A percentile compares a stretch with the other conserved stretches of the same genome.
Evolutionary conservation across 2,888 invertebrate species (phyloP).

Genomic region (Cantharis rufa): DNA sequence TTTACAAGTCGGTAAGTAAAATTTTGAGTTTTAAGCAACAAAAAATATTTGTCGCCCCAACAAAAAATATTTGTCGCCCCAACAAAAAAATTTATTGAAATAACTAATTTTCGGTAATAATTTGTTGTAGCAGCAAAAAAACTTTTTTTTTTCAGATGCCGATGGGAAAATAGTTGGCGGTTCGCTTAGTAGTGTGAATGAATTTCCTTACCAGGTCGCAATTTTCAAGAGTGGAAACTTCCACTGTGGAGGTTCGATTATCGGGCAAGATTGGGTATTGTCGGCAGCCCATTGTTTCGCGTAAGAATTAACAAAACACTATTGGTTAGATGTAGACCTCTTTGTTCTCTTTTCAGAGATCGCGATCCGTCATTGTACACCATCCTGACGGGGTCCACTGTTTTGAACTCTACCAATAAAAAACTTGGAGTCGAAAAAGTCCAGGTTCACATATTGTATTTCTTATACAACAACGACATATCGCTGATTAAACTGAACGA

Average conservation of each 20-base stretch:
- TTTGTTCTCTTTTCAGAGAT: not conserved
- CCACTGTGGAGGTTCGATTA: not conserved
- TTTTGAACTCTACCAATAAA: conserved; percentile 54
- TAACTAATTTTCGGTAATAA: no score
- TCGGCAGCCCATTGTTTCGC: not conserved
- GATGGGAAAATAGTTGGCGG: not conserved
- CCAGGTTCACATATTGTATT: conserved; percentile 56
- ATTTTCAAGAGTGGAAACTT: not conserved
- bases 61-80: no score
- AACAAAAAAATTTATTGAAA: no score
- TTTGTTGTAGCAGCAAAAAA: no score
- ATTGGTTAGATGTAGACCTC: not conserved
- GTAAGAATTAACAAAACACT: not conserved
- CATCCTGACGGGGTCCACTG: not conserved
- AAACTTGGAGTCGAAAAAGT: conserved; percentile 56
- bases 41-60: no score
- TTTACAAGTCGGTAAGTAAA: not conserved
- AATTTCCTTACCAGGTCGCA: not conserved
- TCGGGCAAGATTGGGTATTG: not conserved
- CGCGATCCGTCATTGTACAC: not conserved
- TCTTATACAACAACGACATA: conserved; percentile 65
- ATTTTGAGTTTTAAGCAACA: no score
- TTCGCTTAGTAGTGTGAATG: not conserved
- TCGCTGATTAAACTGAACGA: conserved; percentile 65
- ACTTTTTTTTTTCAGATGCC: not conserved